Base-by-base conservation (phyloP, 1,140 invertebrate genomes). In the Zaprionus capensis region DNA sequence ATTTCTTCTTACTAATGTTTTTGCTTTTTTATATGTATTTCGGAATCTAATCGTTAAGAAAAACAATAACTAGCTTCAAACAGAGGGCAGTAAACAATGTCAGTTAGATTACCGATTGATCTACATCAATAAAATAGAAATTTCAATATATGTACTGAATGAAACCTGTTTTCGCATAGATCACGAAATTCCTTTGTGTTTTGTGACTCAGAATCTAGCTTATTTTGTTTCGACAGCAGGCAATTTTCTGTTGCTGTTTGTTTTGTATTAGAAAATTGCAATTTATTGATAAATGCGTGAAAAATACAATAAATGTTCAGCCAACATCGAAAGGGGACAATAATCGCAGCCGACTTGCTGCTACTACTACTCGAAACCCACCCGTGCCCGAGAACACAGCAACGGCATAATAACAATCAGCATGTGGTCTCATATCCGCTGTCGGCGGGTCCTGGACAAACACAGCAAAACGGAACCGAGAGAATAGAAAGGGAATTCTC, bases 371-470 rank as follows among this genome's bases (percentile, higher is more conserved):
- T 17, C 11, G 41, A 51, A 58, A 71, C 58, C 72, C 66, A 58
- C 66, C 31, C 22, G 63, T 12, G 1, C 22, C 26, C 53, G 2
- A 34, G 4, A 44, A 26, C 22, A 17, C 31, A 28, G 61, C 36
- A 64, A n/a, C 41, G 62, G 69, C 28, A 64, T 51, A 79, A 83
- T 87, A 81, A 83, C 83, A 80, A 91, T 88, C 87, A 91, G 87
- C 87, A 84, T 91, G 87, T 82, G 87, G 87, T 91, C 83, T 82
- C 75, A 91, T 85, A 91, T 91, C 77, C 82, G 80, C 36, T 63
- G 46, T 62, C 67, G 55, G 66, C 49, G 49, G 24, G 49, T 20
- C 28, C 67, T 82, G 77, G 20, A 74, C 71, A 88, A 87, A 87
- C 84, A 88, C n/a, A 81, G 9, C 78, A 3, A 71, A 38, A 38